A percentile compares a stretch with the other conserved stretches of the same genome.
phyloP scores from a whole-genome alignment of 30 jellyfish, hydroid and myxozoan species.

The Hydra vulgaris region DNA sequence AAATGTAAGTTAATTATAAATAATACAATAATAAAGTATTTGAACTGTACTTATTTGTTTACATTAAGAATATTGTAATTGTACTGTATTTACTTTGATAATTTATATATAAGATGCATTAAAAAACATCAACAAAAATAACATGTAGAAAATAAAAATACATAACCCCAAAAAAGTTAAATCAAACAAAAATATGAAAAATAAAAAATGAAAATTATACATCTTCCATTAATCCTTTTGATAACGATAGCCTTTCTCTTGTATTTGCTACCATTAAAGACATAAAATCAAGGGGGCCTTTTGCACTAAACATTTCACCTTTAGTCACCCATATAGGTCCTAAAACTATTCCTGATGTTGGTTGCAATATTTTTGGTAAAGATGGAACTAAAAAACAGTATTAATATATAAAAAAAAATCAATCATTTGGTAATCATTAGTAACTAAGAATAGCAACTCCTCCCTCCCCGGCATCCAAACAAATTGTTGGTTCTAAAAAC shows the following conservation, averaged over 20 bases:
- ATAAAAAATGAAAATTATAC: background rate
- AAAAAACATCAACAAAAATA: background rate
- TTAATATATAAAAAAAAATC: no score
- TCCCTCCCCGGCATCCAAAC: no score
- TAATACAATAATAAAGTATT: no score
- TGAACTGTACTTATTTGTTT: no score
- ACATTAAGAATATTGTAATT: no score
- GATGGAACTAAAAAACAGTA: slow-evolving; percentile 55
- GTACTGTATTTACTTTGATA: no score
- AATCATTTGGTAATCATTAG: no score
- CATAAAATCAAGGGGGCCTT: slow-evolving; percentile 49
- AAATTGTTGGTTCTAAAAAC: no score
- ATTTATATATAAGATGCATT: no score
- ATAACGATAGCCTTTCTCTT: slow-evolving; percentile 5
- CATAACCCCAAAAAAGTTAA: background rate
- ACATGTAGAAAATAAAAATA: background rate
- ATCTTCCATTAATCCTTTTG: slow-evolving; percentile 12
- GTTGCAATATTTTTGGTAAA: slow-evolving; percentile 30
- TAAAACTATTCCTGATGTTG: slow-evolving; percentile 28
- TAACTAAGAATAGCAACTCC: no score
- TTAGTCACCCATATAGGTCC: slow-evolving; percentile 88
- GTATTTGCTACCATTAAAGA: slow-evolving; percentile 19
- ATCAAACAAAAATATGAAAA: background rate
- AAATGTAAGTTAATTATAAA: no score
- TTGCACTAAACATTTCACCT: slow-evolving; percentile 77